Conservation (phyloP, 2,888 invertebrate species). For the Andrena haemorrhoa region DNA sequence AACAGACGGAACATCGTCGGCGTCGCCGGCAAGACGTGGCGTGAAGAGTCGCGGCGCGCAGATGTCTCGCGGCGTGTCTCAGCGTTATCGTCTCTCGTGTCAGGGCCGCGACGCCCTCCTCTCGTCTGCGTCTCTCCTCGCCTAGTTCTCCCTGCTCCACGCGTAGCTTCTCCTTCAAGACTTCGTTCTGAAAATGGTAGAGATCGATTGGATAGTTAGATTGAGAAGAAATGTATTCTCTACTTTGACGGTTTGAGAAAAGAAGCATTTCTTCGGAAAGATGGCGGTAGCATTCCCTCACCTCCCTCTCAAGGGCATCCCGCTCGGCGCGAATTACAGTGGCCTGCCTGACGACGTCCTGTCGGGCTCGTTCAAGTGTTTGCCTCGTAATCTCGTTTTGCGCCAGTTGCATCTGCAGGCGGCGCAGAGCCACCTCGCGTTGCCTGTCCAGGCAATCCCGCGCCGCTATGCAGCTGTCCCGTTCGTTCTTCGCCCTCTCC, state of each 20-base stretch:
- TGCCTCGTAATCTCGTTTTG: conserved; percentile 87
- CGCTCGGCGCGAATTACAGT: conserved; percentile 87
- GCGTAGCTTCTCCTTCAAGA: conserved; percentile 86
- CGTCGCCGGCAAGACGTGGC: conserved; percentile 83
- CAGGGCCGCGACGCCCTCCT: conserved; percentile 84
- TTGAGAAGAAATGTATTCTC: neutral
- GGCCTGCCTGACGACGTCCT: conserved; percentile 87
- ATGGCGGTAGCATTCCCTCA: conserved; percentile 65
- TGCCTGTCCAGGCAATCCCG: conserved; percentile 80
- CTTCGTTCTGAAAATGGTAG: conserved; percentile 85
- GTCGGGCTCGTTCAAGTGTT: conserved; percentile 86
- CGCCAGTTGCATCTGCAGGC: conserved; percentile 87
- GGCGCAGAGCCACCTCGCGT: conserved; percentile 80
- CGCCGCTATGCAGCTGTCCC: conserved; percentile 77
- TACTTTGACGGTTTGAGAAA: no score
- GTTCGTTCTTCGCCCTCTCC: conserved; percentile 78
- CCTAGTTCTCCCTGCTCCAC: conserved; percentile 86
- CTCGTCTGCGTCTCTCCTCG: conserved; percentile 84
- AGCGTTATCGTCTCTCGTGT: conserved; percentile 85
- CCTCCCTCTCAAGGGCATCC: conserved; percentile 87
- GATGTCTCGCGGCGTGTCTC: conserved; percentile 86
- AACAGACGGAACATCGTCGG: conserved; percentile 87
- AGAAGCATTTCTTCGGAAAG: no score
- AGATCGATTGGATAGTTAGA: conserved; percentile 5
- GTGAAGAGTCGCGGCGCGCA: conserved; percentile 82